Evolutionary conservation across 2,113 vertebrate genomes (phyloP), one percentile per base, ranked within the genome.

Genomic region (Tetrax tetrax): DNA sequence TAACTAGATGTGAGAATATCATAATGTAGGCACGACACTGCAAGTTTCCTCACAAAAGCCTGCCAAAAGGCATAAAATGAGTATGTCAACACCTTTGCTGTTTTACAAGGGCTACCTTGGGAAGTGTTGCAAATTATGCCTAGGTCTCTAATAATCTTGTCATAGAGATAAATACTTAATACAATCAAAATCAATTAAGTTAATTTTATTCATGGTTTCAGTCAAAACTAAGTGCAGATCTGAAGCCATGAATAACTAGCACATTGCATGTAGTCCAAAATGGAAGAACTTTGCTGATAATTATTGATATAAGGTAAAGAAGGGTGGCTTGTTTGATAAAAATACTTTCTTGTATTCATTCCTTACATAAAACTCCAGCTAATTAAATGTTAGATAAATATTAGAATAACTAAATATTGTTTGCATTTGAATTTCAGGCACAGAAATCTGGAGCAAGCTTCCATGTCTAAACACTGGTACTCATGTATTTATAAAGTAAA

Each of bases 401-500:
- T 64, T 69, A 48, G 61, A 83, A 79, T 93, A 72, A 50, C 20
- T 78, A 74, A 83, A 64, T 76, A 72, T 57, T 88, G 35, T 61
- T 95, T 86, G 53, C 29, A 59, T 35, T 74, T 83, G 29, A 63
- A 95, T 95, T 83, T 76, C 53, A 89, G 61, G 24, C 53, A 76
- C 22, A 56, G 54, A 89, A 90, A 66, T 22, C 31, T 59, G 14
- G 37, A 78, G 16, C 22, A 81, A 81, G 15, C 3, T 92, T 65
- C 60, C 17, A 74, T 33, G 16, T 81, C 64, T 87, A 64, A 95
- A 79, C 33, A 61, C 6, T 25, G 19, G 6, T 28, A 70, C 23
- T 81, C 89, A 89, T 54, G 21, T 35, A 74, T 74, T 95, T 74
- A 54, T 60, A 74, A 92, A 83, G 56, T 48, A 83, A 95, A 94